phyloP scores from a whole-genome alignment of 64 coral and sea anemone species.

The Catalaphyllia jardinei region DNA sequence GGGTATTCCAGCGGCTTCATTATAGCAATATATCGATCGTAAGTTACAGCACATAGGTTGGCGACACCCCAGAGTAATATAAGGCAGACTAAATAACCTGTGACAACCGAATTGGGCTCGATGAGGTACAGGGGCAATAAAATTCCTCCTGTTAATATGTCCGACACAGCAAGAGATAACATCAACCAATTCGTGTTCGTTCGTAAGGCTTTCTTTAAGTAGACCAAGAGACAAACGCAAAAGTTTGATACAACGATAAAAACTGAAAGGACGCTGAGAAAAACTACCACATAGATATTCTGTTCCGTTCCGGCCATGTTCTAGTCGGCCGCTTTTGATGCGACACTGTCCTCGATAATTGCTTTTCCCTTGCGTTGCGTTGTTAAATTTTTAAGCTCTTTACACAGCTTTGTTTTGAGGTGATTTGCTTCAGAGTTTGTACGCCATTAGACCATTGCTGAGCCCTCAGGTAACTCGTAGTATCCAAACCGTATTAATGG shows the following conservation, averaged over 20 bases:
- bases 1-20: slow-evolving; percentile 46
- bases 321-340: not conserved
- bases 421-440: not conserved
- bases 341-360: not conserved
- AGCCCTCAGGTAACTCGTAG: not conserved
- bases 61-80: slow-evolving; percentile 40
- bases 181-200: slow-evolving; percentile 52
- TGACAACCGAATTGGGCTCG: not conserved
- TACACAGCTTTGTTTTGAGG: not conserved
- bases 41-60: slow-evolving; percentile 56
- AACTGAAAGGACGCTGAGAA: slow-evolving; percentile 20
- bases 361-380: not conserved
- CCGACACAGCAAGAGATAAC: slow-evolving; percentile 61
- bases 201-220: slow-evolving; percentile 28
- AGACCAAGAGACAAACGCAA: slow-evolving; percentile 19
- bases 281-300: not conserved
- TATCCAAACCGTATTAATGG: not conserved
- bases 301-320: not conserved
- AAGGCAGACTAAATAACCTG: not conserved
- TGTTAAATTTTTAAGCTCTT: not conserved
- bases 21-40: slow-evolving; percentile 42
- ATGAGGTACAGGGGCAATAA: slow-evolving; percentile 24
- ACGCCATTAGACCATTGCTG: not conserved
- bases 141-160: slow-evolving; percentile 50
- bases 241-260: slow-evolving; percentile 24